A percentile compares a stretch with the other conserved stretches of the same genome.
These are phyloP conservation scores for Eubasilissa splendida DNA, from an alignment of 2,888 invertebrate genomes.

Conservation along the genomic window DNA sequence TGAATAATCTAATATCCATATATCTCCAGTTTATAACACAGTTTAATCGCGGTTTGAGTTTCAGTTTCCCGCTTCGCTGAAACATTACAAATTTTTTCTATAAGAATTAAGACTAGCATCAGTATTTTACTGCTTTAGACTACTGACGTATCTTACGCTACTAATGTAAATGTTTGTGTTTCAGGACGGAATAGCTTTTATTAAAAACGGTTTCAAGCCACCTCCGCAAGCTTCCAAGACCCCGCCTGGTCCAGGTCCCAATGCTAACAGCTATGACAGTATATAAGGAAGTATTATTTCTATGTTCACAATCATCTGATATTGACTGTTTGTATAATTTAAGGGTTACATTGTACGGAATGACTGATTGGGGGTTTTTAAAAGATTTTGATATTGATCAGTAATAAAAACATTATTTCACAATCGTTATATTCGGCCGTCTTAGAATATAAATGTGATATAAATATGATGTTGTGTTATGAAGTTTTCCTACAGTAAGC, in stretches of 20 bases:
- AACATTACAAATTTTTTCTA: too few relatives aligned
- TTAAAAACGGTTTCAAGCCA: constrained; percentile 75
- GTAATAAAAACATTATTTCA: not conserved
- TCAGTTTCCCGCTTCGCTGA: too few relatives aligned
- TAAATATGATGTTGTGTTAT: constrained; percentile 5
- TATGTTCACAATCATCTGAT: not conserved
- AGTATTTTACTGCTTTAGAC: too few relatives aligned
- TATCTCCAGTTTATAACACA: not conserved
- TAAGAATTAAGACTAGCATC: too few relatives aligned
- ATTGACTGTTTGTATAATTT: not conserved
- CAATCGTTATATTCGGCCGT: not conserved
- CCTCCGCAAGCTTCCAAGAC: constrained; percentile 63
- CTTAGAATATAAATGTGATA: not conserved
- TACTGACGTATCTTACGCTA: too few relatives aligned
- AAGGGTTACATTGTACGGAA: not conserved
- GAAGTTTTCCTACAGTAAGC: not conserved
- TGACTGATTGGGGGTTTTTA: constrained; percentile 18
- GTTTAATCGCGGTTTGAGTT: too few relatives aligned
- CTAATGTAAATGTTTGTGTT: constrained; percentile 60
- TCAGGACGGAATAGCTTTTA: constrained; percentile 78
- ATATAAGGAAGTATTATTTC: constrained; percentile 64
- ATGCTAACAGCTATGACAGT: constrained; percentile 71
- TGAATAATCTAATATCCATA: not conserved
- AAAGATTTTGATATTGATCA: not conserved
- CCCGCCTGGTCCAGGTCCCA: constrained; percentile 62